phyloP scores from a whole-genome alignment of 2,797 vertebrate genomes.

The Tympanoctomys barrerae region DNA sequence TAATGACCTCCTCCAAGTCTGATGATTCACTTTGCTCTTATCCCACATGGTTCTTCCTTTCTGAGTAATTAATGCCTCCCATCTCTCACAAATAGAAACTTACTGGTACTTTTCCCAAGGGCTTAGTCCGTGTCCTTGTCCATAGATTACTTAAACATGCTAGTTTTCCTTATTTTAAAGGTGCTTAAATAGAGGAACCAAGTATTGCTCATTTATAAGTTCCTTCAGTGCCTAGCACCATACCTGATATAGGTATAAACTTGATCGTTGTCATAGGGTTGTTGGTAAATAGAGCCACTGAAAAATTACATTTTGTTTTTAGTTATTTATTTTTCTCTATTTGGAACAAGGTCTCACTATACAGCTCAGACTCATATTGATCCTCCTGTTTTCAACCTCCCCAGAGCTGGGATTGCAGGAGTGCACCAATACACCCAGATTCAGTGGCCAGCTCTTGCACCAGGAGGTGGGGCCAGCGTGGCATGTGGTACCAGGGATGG shows the following conservation, averaged over 20 bases:
- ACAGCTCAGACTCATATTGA: too few relatives aligned
- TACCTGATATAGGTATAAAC: not conserved
- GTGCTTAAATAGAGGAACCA: slow-evolving; percentile 9
- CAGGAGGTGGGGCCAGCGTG: too few relatives aligned
- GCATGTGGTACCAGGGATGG: too few relatives aligned
- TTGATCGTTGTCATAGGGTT: not conserved
- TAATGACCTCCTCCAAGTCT: not conserved
- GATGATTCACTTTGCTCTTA: slow-evolving; percentile 34
- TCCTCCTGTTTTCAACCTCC: too few relatives aligned
- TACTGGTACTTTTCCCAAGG: not conserved
- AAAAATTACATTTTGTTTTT: slow-evolving; percentile 48
- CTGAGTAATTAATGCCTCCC: slow-evolving; percentile 7
- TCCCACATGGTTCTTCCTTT: slow-evolving; percentile 12
- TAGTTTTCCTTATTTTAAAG: not conserved
- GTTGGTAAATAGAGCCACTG: not conserved
- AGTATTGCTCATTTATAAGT: not conserved
- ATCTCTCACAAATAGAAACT: not conserved
- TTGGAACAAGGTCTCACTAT: too few relatives aligned
- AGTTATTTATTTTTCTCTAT: not conserved
- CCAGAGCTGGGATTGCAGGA: too few relatives aligned
- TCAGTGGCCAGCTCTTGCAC: too few relatives aligned
- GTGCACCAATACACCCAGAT: too few relatives aligned
- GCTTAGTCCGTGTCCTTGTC: not conserved
- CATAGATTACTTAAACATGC: not conserved
- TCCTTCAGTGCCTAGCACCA: not conserved